Percentiles rank a stretch among this genome's conserved stretches.
Evolutionary conservation across 1,140 invertebrate genomes (phyloP).

Genomic region (Drosophila nigromelanica): DNA sequence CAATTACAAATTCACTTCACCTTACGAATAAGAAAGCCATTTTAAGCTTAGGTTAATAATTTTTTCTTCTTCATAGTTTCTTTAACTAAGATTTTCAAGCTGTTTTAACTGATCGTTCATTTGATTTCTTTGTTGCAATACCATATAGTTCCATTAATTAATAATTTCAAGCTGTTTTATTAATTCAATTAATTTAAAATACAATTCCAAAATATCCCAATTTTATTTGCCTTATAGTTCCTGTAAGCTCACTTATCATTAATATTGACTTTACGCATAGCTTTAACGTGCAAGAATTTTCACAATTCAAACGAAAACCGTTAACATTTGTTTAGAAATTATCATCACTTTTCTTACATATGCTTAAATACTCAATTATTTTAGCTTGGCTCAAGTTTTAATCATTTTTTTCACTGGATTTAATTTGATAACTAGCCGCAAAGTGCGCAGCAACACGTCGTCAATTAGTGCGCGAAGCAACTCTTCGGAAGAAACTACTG

Average conservation of each 20-base stretch:
- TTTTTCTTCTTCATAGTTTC: too few relatives aligned
- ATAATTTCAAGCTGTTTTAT: too few relatives aligned
- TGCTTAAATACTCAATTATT: slow-evolving; percentile 56
- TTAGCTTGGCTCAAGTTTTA: slow-evolving; percentile 48
- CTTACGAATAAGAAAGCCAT: too few relatives aligned
- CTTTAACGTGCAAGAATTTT: not conserved
- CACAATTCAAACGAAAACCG: slow-evolving; percentile 19
- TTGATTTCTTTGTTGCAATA: too few relatives aligned
- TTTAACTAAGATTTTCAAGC: too few relatives aligned
- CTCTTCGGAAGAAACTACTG: slow-evolving; percentile 19
- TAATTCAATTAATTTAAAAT: too few relatives aligned
- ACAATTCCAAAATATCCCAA: too few relatives aligned
- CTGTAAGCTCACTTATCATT: not conserved
- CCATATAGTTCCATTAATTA: too few relatives aligned
- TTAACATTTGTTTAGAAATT: slow-evolving; percentile 24
- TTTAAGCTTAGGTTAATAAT: too few relatives aligned
- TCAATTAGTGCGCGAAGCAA: slow-evolving; percentile 31
- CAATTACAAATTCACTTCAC: too few relatives aligned
- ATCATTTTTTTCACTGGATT: slow-evolving; percentile 41
- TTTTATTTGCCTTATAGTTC: not conserved
- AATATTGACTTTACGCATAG: not conserved
- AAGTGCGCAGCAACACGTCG: slow-evolving; percentile 51
- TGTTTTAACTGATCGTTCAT: too few relatives aligned
- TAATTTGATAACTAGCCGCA: slow-evolving; percentile 61
- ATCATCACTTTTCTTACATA: slow-evolving; percentile 50